Conservation (phyloP, 2,113 vertebrate genomes). For the Oreocharis arfaki region DNA sequence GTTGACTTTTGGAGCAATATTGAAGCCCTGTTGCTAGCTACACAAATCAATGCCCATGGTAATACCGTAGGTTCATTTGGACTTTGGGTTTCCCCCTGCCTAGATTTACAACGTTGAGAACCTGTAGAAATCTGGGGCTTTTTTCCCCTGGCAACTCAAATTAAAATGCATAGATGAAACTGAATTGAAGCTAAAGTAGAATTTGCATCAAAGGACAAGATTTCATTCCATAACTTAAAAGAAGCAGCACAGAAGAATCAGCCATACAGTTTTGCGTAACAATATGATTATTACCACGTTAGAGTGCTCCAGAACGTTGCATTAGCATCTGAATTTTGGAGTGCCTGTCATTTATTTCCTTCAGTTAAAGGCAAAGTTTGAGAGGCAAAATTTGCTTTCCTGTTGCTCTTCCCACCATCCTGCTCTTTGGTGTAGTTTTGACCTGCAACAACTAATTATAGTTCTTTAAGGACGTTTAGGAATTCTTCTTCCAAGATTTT, state of each 20-base stretch:
- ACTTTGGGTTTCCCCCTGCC: background rate
- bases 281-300: background rate
- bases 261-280: background rate
- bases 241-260: background rate
- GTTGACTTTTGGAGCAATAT: background rate
- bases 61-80: background rate
- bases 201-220: background rate
- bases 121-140: background rate
- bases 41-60: background rate
- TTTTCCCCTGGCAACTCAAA: background rate
- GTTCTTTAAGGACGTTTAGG: background rate
- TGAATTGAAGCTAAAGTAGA: background rate
- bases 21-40: background rate
- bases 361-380: background rate
- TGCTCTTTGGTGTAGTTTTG: background rate
- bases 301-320: background rate
- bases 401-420: background rate
- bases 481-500: conserved; percentile 30
- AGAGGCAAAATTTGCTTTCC: background rate
- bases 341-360: background rate
- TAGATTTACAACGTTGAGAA: background rate
- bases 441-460: background rate
- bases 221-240: background rate
- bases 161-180: background rate
- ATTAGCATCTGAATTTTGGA: background rate